Base-by-base conservation (phyloP, 2,113 vertebrate species). In the Apteryx mantelli region DNA sequence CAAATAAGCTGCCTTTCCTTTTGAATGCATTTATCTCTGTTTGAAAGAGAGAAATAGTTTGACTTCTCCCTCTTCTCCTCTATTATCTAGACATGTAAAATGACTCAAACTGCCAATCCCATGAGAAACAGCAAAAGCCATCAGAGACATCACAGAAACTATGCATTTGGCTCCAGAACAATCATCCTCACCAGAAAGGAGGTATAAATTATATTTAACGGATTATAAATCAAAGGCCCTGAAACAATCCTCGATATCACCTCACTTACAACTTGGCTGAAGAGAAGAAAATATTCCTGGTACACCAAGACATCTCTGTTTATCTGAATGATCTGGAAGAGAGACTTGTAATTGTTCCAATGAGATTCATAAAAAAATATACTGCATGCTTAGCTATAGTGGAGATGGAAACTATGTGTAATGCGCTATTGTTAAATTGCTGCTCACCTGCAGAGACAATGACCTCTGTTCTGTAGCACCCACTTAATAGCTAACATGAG, bases 381-480 rank as follows among this genome's bases (percentile, higher is more conserved):
- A n/a, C 36, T 21, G 34, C 32, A 19, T 7, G 38, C 32, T 74
- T 77, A 16, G 50, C 89, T 88, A 42, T 75, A 2, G 4, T 40
- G 5, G 38, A 63, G 87, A 44, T 44, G 82, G 66, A 89, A 92
- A 69, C 46, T 55, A 7, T 19, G 55, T 70, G 91, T 66, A 50
- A 36, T 28, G 21, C 32, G 4, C 81, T 44, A 11, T 60, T 81
- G 68, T 90, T 75, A 89, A 88, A 93, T 78, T 83, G 87, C 87
- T 64, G 79, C 77, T 93, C 91, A 95, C 94, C 93, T 97, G 93
- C 93, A 93, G 95, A 92, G 92, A 93, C 93, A 90, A 68, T 4
- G 44, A 88, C 88, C 87, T 91, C 14, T 5, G 70, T 93, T 88
- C 89, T 32, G 10, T 12, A 91, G 93, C 79, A 88, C 60, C 46